Evolutionary conservation across 2,888 invertebrate genomes (phyloP).

Genomic region (Aromia moschata): DNA sequence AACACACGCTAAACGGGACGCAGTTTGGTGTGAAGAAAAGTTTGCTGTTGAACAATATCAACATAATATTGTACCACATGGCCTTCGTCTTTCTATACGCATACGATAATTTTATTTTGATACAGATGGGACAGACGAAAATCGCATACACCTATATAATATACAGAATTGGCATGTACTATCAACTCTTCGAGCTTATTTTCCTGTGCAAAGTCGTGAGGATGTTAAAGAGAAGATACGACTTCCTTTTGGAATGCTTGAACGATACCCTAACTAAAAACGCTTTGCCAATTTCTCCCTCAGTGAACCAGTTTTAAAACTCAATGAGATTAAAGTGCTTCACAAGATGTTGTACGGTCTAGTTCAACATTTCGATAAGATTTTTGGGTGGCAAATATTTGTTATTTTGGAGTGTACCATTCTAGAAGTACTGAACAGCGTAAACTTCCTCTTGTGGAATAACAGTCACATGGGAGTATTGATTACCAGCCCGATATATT

Average conservation of each 20-base stretch:
- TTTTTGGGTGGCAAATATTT: constrained; percentile 36
- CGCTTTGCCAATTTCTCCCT: neutral
- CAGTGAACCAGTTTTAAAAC: neutral
- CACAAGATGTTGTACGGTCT: constrained; percentile 34
- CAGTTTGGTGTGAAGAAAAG: neutral
- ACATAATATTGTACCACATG: constrained; percentile 11
- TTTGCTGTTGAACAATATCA: constrained; percentile 11
- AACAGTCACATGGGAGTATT: constrained; percentile 10
- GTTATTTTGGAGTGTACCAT: constrained; percentile 33
- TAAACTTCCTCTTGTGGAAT: constrained; percentile 18
- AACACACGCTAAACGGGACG: neutral
- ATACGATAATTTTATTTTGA: constrained; percentile 5
- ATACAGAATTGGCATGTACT: constrained; percentile 15
- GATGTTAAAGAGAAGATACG: constrained; percentile 17
- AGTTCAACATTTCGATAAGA: constrained; percentile 31
- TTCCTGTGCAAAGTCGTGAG: constrained; percentile 20
- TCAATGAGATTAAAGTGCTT: constrained; percentile 27
- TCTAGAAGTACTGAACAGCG: constrained; percentile 34
- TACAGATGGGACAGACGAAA: neutral
- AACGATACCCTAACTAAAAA: constrained; percentile 3
- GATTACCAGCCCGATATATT: constrained; percentile 10
- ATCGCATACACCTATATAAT: neutral
- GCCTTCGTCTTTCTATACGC: constrained; percentile 1
- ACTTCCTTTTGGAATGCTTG: constrained; percentile 1
- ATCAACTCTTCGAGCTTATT: constrained; percentile 20